Evolutionary conservation across 1,140 invertebrate species (phyloP), one percentile per base, ranked within the genome.

Genomic region (Rhagoletis pomonella): DNA sequence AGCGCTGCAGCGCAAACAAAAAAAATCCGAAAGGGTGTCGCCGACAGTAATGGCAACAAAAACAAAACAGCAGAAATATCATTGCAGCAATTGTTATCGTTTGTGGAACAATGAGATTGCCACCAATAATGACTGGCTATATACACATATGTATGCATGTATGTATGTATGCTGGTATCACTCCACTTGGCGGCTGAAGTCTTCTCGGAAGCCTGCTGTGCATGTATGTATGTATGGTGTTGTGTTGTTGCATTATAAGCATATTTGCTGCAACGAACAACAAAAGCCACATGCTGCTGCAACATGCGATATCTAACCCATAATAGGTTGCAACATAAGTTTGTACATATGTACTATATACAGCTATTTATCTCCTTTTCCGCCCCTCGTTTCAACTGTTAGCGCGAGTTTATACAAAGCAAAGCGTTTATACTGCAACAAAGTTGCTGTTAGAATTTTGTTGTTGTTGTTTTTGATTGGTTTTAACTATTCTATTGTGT

Each of bases 281-380:
- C 67, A 73, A 42, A 42, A 47, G 47, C 73, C 73, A 81, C 47
- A 81, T 81, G 73, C 73, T 81, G 73, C 73, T 81, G 73, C 73
- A 81, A 81, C 73, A 81, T 81, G 73, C 47, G 29, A 55, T 47
- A 50, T 29, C 29, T 29, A 29, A 5, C 47, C 50, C 17, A 81
- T 81, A 81, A 10, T 3, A 3, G 44, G 73, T 42, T 29, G 29
- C 29, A 29, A 29, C 29, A 29, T 29, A 29, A 29, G 29, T 29
- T 29, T 29, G 29, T 29, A 29, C 29, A 29, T 29, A n/a, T 19
- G 17, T 44, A 50, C 17, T 44, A 19, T 55, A 1, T 55, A 55
- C 50, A 55, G 10, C 50, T 10, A n/a, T n/a, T n/a, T n/a, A 10
- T 55, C 50, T 55, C 5, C 10, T 55, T 55, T 10, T 55, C 50